Conservation (phyloP, 92 coral and sea anemone genomes). For the Nematostella vectensis region DNA sequence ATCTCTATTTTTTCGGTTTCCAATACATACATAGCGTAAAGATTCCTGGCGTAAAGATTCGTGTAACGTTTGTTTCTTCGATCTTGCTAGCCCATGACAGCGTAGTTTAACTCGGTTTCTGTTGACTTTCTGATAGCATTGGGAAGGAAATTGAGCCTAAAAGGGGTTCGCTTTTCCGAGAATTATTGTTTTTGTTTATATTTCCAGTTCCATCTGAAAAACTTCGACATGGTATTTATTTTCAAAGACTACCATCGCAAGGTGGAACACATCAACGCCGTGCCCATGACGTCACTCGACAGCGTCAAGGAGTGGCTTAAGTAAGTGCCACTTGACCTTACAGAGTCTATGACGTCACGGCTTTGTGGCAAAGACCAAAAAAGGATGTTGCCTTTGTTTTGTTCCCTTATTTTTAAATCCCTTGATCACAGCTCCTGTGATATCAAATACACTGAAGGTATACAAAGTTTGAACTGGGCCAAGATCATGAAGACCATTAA, state of each 20-base stretch:
- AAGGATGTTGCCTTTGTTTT: background rate
- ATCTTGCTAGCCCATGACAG: no score
- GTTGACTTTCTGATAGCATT: no score
- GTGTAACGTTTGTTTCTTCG: no score
- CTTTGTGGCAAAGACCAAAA: background rate
- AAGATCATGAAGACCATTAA: conserved; percentile 98
- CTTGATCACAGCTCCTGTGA: conserved; percentile 96
- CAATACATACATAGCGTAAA: no score
- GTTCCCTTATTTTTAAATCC: no score
- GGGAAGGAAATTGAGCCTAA: no score
- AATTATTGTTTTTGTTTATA: no score
- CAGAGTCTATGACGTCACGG: background rate
- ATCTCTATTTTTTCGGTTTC: background rate
- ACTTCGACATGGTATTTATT: conserved; percentile 97
- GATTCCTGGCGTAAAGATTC: no score
- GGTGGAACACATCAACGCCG: conserved; percentile 93
- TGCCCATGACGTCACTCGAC: conserved; percentile 98
- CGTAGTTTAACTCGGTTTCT: no score
- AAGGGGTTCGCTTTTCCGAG: no score
- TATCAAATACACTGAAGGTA: conserved; percentile 95
- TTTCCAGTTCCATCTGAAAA: conserved; percentile 86
- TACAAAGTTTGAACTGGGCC: conserved; percentile 98
- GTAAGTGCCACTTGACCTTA: no score
- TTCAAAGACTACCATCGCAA: conserved; percentile 98
- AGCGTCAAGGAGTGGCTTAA: conserved; percentile 98